Percentiles rank a stretch among this genome's conserved stretches.
These are phyloP conservation scores for Poecilia picta DNA, from an alignment of 2,797 vertebrate genomes.

Conservation along the genomic window DNA sequence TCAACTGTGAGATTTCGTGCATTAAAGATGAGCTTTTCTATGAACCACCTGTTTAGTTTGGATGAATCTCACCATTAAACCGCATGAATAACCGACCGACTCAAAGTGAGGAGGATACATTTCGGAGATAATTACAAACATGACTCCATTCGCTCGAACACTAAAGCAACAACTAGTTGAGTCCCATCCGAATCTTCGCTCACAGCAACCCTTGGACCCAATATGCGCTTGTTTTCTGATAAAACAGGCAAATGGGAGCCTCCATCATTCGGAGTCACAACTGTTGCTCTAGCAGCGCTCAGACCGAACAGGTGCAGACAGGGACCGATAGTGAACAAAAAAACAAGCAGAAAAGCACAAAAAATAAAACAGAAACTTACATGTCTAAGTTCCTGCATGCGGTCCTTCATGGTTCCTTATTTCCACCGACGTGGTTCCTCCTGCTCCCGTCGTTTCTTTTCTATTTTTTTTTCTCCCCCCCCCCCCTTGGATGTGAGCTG, in stretches of 20 bases:
- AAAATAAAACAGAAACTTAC: slow-evolving; percentile 63
- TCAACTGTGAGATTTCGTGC: not conserved
- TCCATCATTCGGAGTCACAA: slow-evolving; percentile 51
- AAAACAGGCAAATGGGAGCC: slow-evolving; percentile 15
- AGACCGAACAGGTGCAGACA: slow-evolving; percentile 2
- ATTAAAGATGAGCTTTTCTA: not conserved
- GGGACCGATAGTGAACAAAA: not conserved
- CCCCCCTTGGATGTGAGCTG: slow-evolving; percentile 8
- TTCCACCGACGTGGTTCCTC: slow-evolving; percentile 6
- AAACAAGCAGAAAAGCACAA: not conserved
- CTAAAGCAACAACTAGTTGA: not conserved
- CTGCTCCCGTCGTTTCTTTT: slow-evolving; percentile 20
- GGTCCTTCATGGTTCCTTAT: slow-evolving; percentile 80
- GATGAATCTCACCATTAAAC: not conserved
- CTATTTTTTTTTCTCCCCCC: not conserved
- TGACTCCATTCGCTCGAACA: not conserved
- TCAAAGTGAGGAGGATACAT: not conserved
- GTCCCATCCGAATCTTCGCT: not conserved
- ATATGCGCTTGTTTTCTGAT: not conserved
- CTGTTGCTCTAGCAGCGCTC: slow-evolving; percentile 68
- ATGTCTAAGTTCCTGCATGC: slow-evolving; percentile 82
- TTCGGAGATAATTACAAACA: not conserved
- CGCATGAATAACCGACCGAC: not conserved
- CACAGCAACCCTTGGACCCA: not conserved
- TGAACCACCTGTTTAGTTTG: not conserved